Percentiles rank a stretch among this genome's conserved stretches.
phyloP scores from a whole-genome alignment of 2,113 vertebrate species.

The Lutjanus erythropterus region DNA sequence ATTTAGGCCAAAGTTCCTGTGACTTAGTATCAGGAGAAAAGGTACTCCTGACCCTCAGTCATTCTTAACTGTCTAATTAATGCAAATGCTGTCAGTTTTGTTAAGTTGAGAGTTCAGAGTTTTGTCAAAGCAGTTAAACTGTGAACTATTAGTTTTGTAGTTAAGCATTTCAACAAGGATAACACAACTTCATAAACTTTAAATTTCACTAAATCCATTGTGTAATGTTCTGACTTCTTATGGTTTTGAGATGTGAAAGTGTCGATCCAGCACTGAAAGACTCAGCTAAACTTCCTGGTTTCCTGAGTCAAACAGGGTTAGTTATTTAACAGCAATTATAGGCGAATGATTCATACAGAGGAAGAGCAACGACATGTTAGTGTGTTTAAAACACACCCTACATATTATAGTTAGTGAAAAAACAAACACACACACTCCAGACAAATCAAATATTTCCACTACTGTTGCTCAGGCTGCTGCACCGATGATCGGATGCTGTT shows the following conservation, averaged over 20 bases:
- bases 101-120: no score
- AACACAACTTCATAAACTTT: not conserved
- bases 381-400: not conserved
- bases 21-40: no score
- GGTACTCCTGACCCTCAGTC: no score
- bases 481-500: not conserved
- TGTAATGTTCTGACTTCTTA: not conserved
- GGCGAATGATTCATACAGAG: not conserved
- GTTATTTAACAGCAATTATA: conserved; percentile 1
- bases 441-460: not conserved
- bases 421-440: not conserved
- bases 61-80: not conserved
- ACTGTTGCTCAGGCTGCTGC: not conserved
- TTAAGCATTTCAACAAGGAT: not conserved
- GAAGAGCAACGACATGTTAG: not conserved
- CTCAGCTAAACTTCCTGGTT: no score
- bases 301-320: not conserved
- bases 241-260: conserved; percentile 28
- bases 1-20: no score
- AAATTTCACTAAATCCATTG: not conserved
- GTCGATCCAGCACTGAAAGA: no score
- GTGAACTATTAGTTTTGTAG: no score
- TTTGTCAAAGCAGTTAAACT: no score
- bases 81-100: not conserved
- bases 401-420: not conserved